These are phyloP conservation scores for Caenorhabditis latens DNA, from an alignment of 1,140 invertebrate species.

Conservation along the genomic window DNA sequence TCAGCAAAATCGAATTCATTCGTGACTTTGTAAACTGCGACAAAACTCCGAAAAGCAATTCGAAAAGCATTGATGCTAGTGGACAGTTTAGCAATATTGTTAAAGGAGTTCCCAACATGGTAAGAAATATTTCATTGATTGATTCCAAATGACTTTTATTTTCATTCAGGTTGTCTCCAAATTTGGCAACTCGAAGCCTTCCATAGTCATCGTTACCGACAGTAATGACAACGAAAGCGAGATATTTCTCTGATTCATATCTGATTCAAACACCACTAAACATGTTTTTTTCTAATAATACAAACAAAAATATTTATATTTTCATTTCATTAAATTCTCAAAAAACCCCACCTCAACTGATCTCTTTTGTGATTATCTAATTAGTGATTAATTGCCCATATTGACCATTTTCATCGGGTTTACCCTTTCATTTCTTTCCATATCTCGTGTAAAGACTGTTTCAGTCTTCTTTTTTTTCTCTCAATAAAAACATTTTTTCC, in stretches of 20 bases:
- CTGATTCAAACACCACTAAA: background rate
- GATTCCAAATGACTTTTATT: background rate
- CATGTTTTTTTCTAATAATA: background rate
- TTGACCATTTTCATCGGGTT: constrained; percentile 34
- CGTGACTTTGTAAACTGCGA: constrained; percentile 30
- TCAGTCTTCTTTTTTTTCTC: constrained; percentile 1
- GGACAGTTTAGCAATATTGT: constrained; percentile 19
- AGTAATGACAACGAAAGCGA: constrained; percentile 53
- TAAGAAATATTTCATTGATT: background rate
- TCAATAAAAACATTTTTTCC: constrained; percentile 11
- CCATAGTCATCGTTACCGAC: background rate
- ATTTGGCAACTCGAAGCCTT: background rate
- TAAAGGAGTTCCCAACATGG: constrained; percentile 27
- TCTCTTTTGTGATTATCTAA: constrained; percentile 27
- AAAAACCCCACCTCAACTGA: constrained; percentile 23
- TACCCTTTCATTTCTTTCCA: background rate
- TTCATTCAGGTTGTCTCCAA: background rate
- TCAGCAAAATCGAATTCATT: constrained; percentile 47
- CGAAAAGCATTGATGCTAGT: constrained; percentile 18
- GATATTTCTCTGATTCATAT: constrained; percentile 12
- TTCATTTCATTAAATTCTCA: background rate
- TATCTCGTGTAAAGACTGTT: constrained; percentile 10
- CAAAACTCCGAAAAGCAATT: constrained; percentile 15
- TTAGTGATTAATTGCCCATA: constrained; percentile 5
- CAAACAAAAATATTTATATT: constrained; percentile 29